Evolutionary conservation across 2,797 vertebrate species (phyloP).

Genomic region (Myiothlypis chrysogaster): DNA sequence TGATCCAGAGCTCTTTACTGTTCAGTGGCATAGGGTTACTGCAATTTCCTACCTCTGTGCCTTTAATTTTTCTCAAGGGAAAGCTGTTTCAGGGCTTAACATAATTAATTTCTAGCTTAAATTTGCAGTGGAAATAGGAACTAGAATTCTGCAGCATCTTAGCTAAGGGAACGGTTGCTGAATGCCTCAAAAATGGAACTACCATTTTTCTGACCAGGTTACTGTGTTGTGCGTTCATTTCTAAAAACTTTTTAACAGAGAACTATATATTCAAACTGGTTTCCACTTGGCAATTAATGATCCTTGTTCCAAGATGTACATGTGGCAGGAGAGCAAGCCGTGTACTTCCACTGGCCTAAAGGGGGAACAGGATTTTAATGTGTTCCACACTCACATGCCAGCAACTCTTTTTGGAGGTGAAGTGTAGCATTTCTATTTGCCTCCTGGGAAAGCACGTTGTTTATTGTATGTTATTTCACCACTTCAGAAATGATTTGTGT

Average conservation of each 20-base stretch:
- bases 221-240: conserved; percentile 7
- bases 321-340: not conserved
- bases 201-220: conserved; percentile 36
- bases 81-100: conserved; percentile 53
- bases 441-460: not conserved
- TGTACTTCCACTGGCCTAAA: not conserved
- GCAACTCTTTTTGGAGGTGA: not conserved
- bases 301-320: not conserved
- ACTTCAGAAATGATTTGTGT: not conserved
- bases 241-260: not conserved
- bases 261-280: not conserved
- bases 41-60: conserved; percentile 67
- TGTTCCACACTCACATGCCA: not conserved
- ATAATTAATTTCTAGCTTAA: conserved; percentile 60
- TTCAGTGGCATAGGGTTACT: conserved; percentile 60
- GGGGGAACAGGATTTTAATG: not conserved
- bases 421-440: not conserved
- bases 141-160: conserved; percentile 49
- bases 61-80: conserved; percentile 68
- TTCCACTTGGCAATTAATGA: not conserved
- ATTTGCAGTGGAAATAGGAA: conserved; percentile 63
- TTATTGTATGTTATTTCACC: not conserved
- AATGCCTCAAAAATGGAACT: conserved; percentile 10
- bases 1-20: conserved; percentile 53
- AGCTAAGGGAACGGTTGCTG: not conserved